Conservation (phyloP, 2,888 invertebrate species). For the Harpalus rufipes region DNA sequence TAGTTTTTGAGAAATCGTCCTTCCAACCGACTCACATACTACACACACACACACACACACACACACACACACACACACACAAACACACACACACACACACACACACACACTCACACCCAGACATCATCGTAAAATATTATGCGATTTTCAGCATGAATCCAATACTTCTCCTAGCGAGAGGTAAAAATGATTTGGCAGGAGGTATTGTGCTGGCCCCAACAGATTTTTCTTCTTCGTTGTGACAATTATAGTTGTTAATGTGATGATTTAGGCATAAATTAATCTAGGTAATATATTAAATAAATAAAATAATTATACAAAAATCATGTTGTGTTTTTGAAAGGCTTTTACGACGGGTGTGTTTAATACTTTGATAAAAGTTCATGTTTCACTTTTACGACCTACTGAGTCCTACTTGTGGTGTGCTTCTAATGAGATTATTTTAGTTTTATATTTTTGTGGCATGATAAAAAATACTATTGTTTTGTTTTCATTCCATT, state of each 20-base stretch:
- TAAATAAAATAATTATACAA: slow-evolving; percentile 21
- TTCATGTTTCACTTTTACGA: slow-evolving; percentile 32
- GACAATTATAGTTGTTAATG: background rate
- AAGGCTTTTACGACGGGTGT: slow-evolving; percentile 21
- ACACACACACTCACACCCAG: too few species aligned
- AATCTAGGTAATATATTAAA: slow-evolving; percentile 17
- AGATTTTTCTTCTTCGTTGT: too few species aligned
- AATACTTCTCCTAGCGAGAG: too few species aligned
- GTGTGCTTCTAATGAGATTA: slow-evolving; percentile 36
- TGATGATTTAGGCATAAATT: background rate
- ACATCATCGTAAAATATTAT: too few species aligned
- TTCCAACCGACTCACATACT: too few species aligned
- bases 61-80: too few species aligned
- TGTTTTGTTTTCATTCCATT: slow-evolving; percentile 15
- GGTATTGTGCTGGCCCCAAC: too few species aligned
- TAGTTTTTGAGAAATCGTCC: too few species aligned
- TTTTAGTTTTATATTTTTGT: slow-evolving; percentile 54
- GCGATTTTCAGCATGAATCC: too few species aligned
- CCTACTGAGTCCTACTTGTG: slow-evolving; percentile 17
- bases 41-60: too few species aligned
- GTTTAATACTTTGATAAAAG: slow-evolving; percentile 34
- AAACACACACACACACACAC: too few species aligned
- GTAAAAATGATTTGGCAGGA: too few species aligned
- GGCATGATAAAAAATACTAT: slow-evolving; percentile 53
- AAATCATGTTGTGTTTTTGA: slow-evolving; percentile 15